Evolutionary conservation across 2,113 vertebrate species (phyloP), one percentile per base, ranked within the genome.

Genomic region (human (Homo sapiens)): DNA sequence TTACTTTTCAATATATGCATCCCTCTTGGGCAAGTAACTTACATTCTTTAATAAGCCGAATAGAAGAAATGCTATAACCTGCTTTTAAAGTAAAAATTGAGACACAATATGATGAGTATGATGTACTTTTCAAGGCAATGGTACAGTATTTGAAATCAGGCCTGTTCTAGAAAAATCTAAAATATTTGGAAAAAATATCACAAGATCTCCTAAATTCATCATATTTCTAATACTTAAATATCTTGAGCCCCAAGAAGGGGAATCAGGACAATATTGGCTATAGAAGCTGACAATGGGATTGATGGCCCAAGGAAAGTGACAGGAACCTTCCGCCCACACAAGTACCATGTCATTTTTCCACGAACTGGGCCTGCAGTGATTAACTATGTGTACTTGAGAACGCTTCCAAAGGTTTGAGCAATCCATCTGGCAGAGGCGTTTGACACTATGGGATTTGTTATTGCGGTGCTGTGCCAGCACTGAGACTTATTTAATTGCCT

Each of bases 391-490:
- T 27, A 0, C 95, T 98, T 16, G 78, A 95, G 94, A 98, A 82
- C 84, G 92, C 87, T 91, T 98, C 98, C 98, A 98, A 96, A 86
- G 81, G 95, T 90, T 98, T 99, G 97, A 98, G 98, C 98, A 99
- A 99, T 98, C 97, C 97, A 59, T 98, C 97, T 99, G 98, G 98
- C 98, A 97, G 84, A 90, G 73, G 97, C 27, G 35, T 3, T 0
- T 89, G 83, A 72, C 0, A 9, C 98, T 95, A 23, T 94, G 90
- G 97, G 98, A 84, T 96, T 96, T 97, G 96, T 97, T 98, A 96
- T 94, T 94, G 90, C 38, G 13, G 73, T 3, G 25, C 32, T 8
- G 92, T 93, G 97, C 97, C 72, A 97, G 94, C 97, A 88, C 95
- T 50, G 75, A 83, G 96, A 73, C 96, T 97, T 97, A 97, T 76